Conservation (phyloP, 1,140 invertebrate genomes). For the Drosophila teissieri region DNA sequence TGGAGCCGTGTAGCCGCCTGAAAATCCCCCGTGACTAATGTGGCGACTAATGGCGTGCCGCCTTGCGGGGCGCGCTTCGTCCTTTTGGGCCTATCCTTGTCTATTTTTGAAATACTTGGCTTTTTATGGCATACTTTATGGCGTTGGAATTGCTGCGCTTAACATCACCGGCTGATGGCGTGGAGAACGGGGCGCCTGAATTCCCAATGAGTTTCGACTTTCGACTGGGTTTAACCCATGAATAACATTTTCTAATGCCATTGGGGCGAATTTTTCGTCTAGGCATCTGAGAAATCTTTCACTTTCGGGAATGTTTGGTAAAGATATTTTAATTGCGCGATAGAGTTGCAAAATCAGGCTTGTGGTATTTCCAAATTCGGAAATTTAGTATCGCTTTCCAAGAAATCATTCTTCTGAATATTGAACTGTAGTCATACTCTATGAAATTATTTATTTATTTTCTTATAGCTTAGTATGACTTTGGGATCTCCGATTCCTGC, state of each 20-base stretch:
- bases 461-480: not conserved
- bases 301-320: conserved; percentile 2
- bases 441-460: no score
- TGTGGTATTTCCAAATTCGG: not conserved
- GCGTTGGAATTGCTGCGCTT: conserved; percentile 69
- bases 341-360: conserved; percentile 17
- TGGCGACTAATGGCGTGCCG: conserved; percentile 72
- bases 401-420: no score
- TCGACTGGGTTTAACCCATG: conserved; percentile 35
- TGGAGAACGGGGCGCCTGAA: conserved; percentile 29
- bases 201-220: conserved; percentile 49
- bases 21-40: conserved; percentile 74
- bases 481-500: not conserved
- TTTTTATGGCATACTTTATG: conserved; percentile 80
- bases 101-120: conserved; percentile 68
- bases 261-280: conserved; percentile 5
- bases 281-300: conserved; percentile 34
- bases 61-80: conserved; percentile 17
- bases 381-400: conserved; percentile 5
- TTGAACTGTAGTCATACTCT: not conserved
- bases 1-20: conserved; percentile 17
- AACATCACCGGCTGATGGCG: conserved; percentile 46
- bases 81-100: conserved; percentile 51
- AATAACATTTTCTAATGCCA: conserved; percentile 4
- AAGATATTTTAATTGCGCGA: conserved; percentile 28